A percentile compares a stretch with the other conserved stretches of the same genome.
These are phyloP conservation scores for Glandiceps talaboti DNA, from an alignment of 53 echinoderm and acorn worm genomes.

Conservation along the genomic window DNA sequence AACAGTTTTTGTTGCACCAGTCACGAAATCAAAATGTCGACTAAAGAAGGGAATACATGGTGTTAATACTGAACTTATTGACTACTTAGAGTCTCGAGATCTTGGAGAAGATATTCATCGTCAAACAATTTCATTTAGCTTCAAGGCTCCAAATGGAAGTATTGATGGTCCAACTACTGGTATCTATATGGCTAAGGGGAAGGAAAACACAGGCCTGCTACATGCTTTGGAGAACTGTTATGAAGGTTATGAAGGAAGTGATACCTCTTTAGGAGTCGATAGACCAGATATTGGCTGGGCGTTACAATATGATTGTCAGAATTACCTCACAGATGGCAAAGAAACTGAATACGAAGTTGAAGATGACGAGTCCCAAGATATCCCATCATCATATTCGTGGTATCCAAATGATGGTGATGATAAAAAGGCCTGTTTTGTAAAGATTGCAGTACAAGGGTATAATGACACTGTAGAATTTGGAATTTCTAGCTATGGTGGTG, in stretches of 20 bases:
- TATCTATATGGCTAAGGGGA: neutral
- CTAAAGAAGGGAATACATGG: neutral
- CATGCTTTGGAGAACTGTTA: neutral
- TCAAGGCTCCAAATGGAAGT: neutral
- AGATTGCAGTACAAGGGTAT: neutral
- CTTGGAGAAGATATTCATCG: neutral
- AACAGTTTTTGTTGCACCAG: neutral
- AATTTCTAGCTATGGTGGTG: neutral
- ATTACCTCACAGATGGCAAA: neutral
- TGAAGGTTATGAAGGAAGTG: neutral
- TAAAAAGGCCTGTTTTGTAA: neutral
- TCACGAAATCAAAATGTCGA: neutral
- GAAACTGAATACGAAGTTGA: neutral
- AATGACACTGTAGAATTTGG: neutral
- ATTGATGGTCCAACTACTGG: neutral
- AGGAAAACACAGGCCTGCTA: neutral
- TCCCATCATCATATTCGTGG: neutral
- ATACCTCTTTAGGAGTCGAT: neutral
- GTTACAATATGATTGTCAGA: neutral
- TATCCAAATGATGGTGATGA: neutral
- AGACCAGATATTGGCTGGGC: neutral
- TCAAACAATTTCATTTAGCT: neutral
- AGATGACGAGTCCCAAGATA: neutral
- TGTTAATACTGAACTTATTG: neutral
- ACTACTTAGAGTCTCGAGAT: no score